Base-by-base conservation (phyloP, 2,888 invertebrate species). In the Troilus luridus region DNA sequence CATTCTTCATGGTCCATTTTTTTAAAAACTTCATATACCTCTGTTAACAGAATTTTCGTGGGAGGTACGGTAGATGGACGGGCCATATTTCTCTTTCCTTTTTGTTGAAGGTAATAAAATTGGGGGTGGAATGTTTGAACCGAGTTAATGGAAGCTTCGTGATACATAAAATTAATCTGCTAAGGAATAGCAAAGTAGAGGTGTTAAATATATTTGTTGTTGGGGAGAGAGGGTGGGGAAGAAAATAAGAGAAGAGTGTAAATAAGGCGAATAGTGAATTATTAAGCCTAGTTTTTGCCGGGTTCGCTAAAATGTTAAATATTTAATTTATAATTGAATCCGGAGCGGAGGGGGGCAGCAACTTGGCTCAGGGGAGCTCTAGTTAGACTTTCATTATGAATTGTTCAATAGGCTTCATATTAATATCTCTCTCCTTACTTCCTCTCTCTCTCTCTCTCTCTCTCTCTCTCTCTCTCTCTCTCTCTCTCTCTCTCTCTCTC, bases 301-400 rank as follows among this genome's bases (percentile, higher is more conserved):
- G 88, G 90, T 92, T 92, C 91, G 90, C 88, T 92, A 91, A 67
- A 67, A 91, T 90, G 92, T 92, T 92, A 89, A 91, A 92, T 92
- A 91, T 92, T 92, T 92, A 92, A 92, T 92, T 92, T 92, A 92
- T 92, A 92, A 92, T 92, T 92, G 92, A 92, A 92, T 92, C 92
- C 91, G 88, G 89, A 64, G 62, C 81, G 89, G n/a, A 17, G 56
- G 14, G 12, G 88, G 56, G 91, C 88, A 64, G 67, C 91, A 91
- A 92, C 54, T 91, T 91, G 92, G 88, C 91, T 64, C 91, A 24
- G 54, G 92, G 89, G 92, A 88, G 91, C 88, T 60, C 90, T 92
- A 92, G 91, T 91, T 92, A 90, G 91, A 91, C 81, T 92, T 91
- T 91, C 91, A 92, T 92, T 90, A 92, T 92, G 92, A 92, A 92